Evolutionary conservation across 2,113 vertebrate species (phyloP).

Genomic region (Dasypus novemcinctus): DNA sequence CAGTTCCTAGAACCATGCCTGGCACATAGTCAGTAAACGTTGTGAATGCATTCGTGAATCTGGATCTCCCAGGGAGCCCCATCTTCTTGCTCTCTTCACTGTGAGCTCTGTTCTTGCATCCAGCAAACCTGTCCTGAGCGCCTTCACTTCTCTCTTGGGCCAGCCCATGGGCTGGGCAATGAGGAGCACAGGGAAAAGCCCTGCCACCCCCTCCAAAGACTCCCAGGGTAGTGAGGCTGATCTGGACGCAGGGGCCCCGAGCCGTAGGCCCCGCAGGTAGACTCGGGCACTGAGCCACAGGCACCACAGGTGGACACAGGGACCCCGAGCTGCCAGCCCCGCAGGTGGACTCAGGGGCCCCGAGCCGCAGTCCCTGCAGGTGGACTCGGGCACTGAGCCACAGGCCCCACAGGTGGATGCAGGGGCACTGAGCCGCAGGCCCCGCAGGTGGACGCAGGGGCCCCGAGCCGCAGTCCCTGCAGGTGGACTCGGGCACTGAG

Average conservation of each 20-base stretch:
- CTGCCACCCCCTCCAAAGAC: neutral
- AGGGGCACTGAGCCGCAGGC: neutral
- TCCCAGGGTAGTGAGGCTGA: neutral
- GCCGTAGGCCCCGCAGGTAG: neutral
- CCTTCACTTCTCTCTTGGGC: neutral
- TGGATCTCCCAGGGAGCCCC: neutral
- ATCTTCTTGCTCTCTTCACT: neutral
- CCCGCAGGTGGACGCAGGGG: neutral
- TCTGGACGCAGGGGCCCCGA: neutral
- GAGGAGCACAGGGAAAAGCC: neutral
- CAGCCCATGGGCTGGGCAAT: neutral
- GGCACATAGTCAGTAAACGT: neutral
- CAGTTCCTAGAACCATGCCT: neutral
- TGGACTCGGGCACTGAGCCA: too few relatives aligned
- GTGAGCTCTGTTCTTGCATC: neutral
- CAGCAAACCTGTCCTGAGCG: neutral
- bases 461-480: neutral
- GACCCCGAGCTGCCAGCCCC: neutral
- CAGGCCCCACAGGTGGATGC: too few relatives aligned
- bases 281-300: too few relatives aligned
- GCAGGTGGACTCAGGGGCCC: neutral
- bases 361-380: neutral
- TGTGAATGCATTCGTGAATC: neutral
- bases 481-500: neutral
- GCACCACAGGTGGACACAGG: too few relatives aligned